These are phyloP conservation scores for Paraplagusia blochii DNA, from an alignment of 2,113 vertebrate species.

Conservation along the genomic window DNA sequence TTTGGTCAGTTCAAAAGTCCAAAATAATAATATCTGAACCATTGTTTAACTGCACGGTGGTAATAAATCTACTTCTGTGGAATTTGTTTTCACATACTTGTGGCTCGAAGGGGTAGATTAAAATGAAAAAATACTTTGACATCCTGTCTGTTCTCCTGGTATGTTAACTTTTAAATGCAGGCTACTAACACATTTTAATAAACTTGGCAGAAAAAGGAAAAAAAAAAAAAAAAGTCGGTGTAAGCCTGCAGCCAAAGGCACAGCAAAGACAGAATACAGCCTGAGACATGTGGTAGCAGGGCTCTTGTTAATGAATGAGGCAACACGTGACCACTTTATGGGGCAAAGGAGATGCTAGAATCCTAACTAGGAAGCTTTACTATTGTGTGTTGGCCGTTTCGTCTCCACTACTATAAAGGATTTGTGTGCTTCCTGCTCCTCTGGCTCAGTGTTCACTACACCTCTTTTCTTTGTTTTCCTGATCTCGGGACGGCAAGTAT, in stretches of 20 bases:
- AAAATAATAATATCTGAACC: neutral
- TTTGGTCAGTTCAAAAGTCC: neutral
- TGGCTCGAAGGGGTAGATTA: neutral
- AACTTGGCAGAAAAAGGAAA: neutral
- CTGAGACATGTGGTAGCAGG: neutral
- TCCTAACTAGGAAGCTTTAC: conserved; percentile 7
- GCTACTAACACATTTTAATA: neutral
- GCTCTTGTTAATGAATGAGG: conserved; percentile 16
- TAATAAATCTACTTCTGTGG: neutral
- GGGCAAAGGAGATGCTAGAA: conserved; percentile 9
- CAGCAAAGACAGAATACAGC: neutral
- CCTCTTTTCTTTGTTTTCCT: conserved; percentile 20
- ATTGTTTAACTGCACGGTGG: neutral
- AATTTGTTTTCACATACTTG: neutral
- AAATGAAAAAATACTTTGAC: neutral
- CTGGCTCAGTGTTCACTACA: conserved; percentile 5
- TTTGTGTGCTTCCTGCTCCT: conserved; percentile 29
- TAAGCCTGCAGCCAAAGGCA: neutral
- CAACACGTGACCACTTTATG: conserved; percentile 23
- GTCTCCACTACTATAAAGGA: conserved; percentile 20
- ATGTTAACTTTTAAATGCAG: neutral
- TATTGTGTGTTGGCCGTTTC: conserved; percentile 11
- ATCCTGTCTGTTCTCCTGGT: neutral
- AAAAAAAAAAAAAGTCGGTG: neutral
- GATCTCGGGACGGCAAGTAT: neutral